phyloP scores from a whole-genome alignment of 2,888 invertebrate genomes.

The Belgica antarctica region DNA sequence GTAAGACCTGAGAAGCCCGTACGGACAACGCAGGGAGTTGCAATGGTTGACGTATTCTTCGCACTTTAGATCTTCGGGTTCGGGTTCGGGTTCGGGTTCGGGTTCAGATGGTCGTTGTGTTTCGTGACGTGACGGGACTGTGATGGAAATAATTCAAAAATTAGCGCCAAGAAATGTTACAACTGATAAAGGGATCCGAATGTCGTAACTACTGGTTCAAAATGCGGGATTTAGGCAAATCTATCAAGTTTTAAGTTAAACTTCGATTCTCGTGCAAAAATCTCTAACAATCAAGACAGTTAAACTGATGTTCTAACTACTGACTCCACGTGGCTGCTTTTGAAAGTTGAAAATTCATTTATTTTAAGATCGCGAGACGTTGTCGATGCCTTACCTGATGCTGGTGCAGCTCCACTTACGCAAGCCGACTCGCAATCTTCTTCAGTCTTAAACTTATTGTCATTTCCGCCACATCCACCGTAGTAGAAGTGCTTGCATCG shows the following conservation, averaged over 20 bases:
- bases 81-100: slow-evolving; percentile 45
- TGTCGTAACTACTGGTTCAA: too few relatives aligned
- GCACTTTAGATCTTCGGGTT: slow-evolving; percentile 60
- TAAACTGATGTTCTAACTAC: slow-evolving; percentile 32
- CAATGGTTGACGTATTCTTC: slow-evolving; percentile 63
- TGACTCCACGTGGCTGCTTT: slow-evolving; percentile 19
- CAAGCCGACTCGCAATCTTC: slow-evolving; percentile 75
- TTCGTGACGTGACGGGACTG: slow-evolving; percentile 42
- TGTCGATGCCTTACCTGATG: too few relatives aligned
- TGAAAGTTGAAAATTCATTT: slow-evolving; percentile 49
- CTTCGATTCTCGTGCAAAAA: slow-evolving; percentile 14
- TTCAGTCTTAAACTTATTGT: slow-evolving; percentile 68
- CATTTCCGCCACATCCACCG: slow-evolving; percentile 70
- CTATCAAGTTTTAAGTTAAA: background rate
- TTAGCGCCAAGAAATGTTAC: too few relatives aligned
- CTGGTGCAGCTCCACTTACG: slow-evolving; percentile 60
- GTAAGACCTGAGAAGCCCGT: slow-evolving; percentile 65
- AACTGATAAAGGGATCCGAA: too few relatives aligned
- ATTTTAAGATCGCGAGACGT: too few relatives aligned
- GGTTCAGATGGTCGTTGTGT: too few relatives aligned
- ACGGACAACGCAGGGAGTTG: slow-evolving; percentile 64
- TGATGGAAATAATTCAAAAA: too few relatives aligned
- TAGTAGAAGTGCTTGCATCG: slow-evolving; percentile 67
- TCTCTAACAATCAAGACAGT: background rate
- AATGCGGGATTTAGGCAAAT: too few relatives aligned